Percentiles rank a stretch among this genome's conserved stretches.
Evolutionary conservation across 2,797 vertebrate genomes (phyloP).

Genomic region (Antennarius maculatus): DNA sequence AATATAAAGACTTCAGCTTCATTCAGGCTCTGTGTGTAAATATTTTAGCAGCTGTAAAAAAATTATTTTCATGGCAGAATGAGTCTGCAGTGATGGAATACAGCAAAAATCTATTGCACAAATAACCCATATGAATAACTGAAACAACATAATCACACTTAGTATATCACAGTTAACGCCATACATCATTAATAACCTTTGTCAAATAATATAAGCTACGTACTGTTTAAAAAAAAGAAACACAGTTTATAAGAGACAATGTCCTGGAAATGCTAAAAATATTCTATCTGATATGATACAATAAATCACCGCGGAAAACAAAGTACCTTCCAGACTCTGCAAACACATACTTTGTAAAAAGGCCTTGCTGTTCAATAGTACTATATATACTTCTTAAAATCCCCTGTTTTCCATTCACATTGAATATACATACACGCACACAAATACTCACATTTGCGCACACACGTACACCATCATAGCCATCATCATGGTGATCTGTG

Average conservation of each 20-base stretch:
- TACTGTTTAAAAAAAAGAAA: conserved; percentile 47
- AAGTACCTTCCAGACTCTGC: neutral
- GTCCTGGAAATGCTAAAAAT: conserved; percentile 32
- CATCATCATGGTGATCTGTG: conserved; percentile 8
- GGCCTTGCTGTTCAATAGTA: neutral
- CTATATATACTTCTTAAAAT: neutral
- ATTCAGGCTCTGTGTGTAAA: neutral
- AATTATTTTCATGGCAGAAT: conserved; percentile 42
- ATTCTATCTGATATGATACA: conserved; percentile 32
- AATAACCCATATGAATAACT: conserved; percentile 22
- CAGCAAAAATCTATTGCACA: conserved; percentile 18
- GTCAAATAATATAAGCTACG: conserved; percentile 29
- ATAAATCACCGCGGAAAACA: conserved; percentile 27
- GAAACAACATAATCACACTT: conserved; percentile 23
- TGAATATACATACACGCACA: neutral
- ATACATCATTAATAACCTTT: conserved; percentile 42
- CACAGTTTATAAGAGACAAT: conserved; percentile 12
- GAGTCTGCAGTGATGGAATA: conserved; percentile 53
- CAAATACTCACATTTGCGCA: no score
- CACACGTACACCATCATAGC: no score
- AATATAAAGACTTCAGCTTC: no score
- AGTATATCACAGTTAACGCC: conserved; percentile 14
- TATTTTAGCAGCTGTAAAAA: neutral
- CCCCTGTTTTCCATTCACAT: neutral
- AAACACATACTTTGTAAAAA: neutral